Evolutionary conservation across 2,888 invertebrate species (phyloP).

Genomic region (Tenthredo distinguenda): DNA sequence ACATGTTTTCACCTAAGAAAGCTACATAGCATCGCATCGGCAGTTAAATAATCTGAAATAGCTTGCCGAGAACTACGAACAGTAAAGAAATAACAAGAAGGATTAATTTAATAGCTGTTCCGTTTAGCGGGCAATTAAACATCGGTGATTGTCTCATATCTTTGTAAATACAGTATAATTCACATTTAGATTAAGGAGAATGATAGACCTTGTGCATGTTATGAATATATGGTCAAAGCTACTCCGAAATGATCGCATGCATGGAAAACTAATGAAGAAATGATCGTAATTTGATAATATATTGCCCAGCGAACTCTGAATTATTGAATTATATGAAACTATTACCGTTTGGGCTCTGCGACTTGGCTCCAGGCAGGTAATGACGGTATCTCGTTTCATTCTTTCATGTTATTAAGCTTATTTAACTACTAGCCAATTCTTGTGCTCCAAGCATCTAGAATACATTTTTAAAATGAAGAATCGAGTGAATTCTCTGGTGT

Average conservation of each 20-base stretch:
- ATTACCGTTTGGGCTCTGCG: conserved; percentile 76
- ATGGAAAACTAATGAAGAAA: background rate
- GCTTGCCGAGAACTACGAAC: background rate
- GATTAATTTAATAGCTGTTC: background rate
- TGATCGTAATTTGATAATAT: background rate
- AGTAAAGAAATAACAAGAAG: background rate
- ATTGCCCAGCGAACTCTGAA: background rate
- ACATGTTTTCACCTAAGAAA: background rate
- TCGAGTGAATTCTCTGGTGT: background rate
- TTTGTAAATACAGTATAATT: background rate
- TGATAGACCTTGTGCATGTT: background rate
- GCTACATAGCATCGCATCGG: too few relatives aligned
- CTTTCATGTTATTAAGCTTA: conserved; percentile 75
- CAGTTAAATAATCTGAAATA: background rate
- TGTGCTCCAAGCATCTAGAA: conserved; percentile 69
- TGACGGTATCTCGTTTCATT: conserved; percentile 77
- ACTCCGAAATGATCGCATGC: background rate
- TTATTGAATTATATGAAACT: conserved; percentile 55
- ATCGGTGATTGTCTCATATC: background rate
- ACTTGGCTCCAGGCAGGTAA: conserved; percentile 76
- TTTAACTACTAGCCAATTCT: conserved; percentile 67
- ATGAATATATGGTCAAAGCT: background rate
- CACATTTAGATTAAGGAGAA: background rate
- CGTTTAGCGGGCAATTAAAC: conserved; percentile 10
- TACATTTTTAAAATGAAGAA: conserved; percentile 57